These are phyloP conservation scores for Cebidichthys violaceus DNA, from an alignment of 2,113 vertebrate species.

Conservation along the genomic window DNA sequence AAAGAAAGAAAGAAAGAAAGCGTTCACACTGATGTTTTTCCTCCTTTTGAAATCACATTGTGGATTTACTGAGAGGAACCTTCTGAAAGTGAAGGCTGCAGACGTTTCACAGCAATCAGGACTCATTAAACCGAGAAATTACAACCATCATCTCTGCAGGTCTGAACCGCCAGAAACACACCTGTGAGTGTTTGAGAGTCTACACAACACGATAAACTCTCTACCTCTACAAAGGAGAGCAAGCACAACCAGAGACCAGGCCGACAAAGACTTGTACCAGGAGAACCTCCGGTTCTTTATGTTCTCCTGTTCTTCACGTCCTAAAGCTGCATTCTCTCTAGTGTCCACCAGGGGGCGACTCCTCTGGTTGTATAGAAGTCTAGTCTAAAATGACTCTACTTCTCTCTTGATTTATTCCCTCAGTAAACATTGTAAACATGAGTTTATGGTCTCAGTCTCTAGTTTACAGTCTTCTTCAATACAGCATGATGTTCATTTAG, in stretches of 20 bases:
- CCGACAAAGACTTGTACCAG: background rate
- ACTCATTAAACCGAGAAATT: slow-evolving; percentile 28
- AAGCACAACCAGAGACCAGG: background rate
- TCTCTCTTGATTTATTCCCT: too few relatives aligned
- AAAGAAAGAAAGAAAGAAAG: background rate
- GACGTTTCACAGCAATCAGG: slow-evolving; percentile 15
- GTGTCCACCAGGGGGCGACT: too few relatives aligned
- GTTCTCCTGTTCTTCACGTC: too few relatives aligned
- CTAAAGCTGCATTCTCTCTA: too few relatives aligned
- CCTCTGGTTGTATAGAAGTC: too few relatives aligned
- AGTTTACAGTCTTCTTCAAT: too few relatives aligned
- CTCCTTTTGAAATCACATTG: background rate
- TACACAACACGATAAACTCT: background rate
- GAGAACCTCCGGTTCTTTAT: too few relatives aligned
- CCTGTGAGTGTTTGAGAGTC: background rate
- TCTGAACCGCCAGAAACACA: background rate
- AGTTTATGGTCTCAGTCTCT: too few relatives aligned
- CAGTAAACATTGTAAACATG: too few relatives aligned
- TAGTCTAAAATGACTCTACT: too few relatives aligned
- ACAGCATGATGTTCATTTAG: too few relatives aligned
- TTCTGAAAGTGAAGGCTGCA: background rate
- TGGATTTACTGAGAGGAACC: slow-evolving; percentile 25
- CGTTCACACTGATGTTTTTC: background rate
- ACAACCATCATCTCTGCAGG: slow-evolving; percentile 39
- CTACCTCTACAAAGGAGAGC: background rate